phyloP scores from a whole-genome alignment of 2,113 vertebrate genomes.

The Oostethus manadensis region DNA sequence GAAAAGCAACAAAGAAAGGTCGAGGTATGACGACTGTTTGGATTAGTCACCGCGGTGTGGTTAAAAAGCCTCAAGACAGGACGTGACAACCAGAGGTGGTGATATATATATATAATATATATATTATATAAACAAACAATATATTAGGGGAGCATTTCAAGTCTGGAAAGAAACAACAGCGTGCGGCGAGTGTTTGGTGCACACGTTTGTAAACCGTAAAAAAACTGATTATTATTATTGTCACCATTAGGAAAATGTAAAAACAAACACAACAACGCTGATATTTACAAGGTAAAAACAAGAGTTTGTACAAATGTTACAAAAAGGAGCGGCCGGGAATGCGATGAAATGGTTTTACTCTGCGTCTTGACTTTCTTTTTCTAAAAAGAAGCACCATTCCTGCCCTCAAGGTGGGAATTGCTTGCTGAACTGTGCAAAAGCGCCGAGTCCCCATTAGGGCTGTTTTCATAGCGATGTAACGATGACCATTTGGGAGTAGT shows the following conservation, averaged over 20 bases:
- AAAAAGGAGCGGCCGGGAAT: constrained; percentile 34
- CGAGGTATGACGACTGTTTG: constrained; percentile 57
- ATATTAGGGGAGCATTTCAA: constrained; percentile 76
- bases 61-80: constrained; percentile 1
- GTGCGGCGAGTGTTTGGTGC: constrained; percentile 54
- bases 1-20: constrained; percentile 39
- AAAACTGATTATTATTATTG: constrained; percentile 43
- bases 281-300: constrained; percentile 80
- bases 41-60: background rate
- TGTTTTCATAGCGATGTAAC: no score
- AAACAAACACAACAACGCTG: constrained; percentile 59
- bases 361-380: no score
- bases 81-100: constrained; percentile 14
- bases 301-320: constrained; percentile 81
- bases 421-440: no score
- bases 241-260: constrained; percentile 35
- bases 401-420: no score
- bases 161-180: constrained; percentile 71
- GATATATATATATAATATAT: constrained; percentile 72
- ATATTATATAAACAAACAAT: constrained; percentile 58
- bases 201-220: constrained; percentile 76
- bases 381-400: no score
- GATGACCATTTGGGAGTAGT: no score
- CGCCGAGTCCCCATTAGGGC: no score
- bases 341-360: background rate